Evolutionary conservation across 2,113 vertebrate species (phyloP).

Genomic region (Aleadryas rufinucha): DNA sequence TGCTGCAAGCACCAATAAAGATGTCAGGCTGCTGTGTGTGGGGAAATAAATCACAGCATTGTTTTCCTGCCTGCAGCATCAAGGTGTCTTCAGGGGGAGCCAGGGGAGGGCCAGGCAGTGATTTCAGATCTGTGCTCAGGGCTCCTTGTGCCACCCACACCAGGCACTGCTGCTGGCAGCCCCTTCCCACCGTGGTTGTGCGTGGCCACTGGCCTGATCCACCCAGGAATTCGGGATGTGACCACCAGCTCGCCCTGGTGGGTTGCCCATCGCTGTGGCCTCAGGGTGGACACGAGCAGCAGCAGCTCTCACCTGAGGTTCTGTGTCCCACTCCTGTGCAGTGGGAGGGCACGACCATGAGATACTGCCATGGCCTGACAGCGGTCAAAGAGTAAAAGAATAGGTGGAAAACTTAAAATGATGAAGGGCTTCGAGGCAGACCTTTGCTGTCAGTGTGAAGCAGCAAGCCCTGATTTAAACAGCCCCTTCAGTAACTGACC

Average conservation of each 20-base stretch:
- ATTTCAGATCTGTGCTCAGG: neutral
- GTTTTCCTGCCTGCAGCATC: neutral
- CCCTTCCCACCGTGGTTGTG: neutral
- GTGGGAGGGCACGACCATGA: fast-evolving
- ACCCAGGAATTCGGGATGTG: neutral
- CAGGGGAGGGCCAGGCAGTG: neutral
- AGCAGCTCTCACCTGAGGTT: neutral
- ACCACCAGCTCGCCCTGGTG: neutral
- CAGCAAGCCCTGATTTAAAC: constrained; percentile 32
- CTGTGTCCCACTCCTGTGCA: neutral
- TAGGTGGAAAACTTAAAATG: neutral
- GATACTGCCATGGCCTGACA: neutral
- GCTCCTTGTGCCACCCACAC: fast-evolving
- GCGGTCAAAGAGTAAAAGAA: neutral
- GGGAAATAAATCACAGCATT: neutral
- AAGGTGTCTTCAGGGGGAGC: neutral
- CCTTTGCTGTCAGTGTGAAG: neutral
- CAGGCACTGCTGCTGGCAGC: neutral
- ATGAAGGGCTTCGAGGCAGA: neutral
- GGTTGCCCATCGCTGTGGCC: fast-evolving
- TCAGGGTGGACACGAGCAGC: neutral
- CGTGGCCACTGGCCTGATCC: neutral
- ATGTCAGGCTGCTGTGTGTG: neutral
- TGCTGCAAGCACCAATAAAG: neutral
- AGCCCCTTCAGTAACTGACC: constrained; percentile 12